Conservation (phyloP, 2,797 vertebrate species). For the Muscicapa comitata region DNA sequence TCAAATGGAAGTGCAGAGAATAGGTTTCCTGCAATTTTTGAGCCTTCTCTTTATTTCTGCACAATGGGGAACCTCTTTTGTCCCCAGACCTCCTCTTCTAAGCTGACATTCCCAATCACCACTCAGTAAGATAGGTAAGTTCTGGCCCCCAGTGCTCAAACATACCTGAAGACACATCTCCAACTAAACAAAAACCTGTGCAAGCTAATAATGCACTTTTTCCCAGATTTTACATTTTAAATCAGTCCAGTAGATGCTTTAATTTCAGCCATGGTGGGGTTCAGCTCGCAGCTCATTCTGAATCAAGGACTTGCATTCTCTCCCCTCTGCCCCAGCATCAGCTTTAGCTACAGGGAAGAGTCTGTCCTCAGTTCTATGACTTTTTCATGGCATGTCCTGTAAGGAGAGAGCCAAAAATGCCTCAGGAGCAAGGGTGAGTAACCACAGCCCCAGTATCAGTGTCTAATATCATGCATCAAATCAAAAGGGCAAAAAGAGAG, state of each 20-base stretch:
- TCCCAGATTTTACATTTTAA: neutral
- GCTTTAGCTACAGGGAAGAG: neutral
- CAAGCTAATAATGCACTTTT: neutral
- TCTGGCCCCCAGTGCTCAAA: neutral
- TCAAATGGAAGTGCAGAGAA: neutral
- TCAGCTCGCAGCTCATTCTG: neutral
- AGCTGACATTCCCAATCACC: neutral
- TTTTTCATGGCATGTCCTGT: neutral
- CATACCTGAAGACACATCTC: neutral
- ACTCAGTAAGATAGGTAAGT: neutral
- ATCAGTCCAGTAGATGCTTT: neutral
- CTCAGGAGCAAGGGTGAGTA: neutral
- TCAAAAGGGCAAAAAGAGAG: neutral
- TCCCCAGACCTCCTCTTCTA: neutral
- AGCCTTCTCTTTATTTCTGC: neutral
- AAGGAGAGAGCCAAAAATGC: neutral
- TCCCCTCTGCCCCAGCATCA: neutral
- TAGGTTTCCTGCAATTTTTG: neutral
- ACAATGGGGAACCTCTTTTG: neutral
- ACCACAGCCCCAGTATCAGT: neutral
- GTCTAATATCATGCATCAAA: neutral
- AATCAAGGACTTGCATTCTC: neutral
- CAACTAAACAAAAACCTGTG: neutral
- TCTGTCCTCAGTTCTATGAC: neutral
- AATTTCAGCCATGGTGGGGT: neutral